Percentiles rank a stretch among this genome's conserved stretches.
Evolutionary conservation across 2,113 vertebrate species (phyloP).

Genomic region (Etheostoma cragini): DNA sequence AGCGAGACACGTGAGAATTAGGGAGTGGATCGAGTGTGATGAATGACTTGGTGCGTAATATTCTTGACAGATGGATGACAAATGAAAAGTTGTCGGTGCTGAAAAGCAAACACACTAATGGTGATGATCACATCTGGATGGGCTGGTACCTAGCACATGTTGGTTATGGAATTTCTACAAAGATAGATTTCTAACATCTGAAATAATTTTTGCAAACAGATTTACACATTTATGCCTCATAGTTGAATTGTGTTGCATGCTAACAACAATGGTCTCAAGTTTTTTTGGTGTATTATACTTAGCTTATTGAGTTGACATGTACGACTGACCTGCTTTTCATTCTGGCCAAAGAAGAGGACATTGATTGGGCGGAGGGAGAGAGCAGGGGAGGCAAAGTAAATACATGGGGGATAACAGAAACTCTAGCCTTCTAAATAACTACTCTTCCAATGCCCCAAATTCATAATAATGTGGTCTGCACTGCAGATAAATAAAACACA

Average conservation of each 20-base stretch:
- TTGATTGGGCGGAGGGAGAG: not conserved
- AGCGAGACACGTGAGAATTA: slow-evolving; percentile 64
- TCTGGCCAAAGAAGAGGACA: slow-evolving; percentile 37
- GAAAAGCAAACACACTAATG: slow-evolving; percentile 63
- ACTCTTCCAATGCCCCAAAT: slow-evolving; percentile 63
- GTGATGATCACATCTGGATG: slow-evolving; percentile 73
- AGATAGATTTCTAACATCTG: slow-evolving; percentile 21
- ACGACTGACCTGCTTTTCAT: slow-evolving; percentile 69
- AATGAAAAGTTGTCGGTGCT: slow-evolving; percentile 68
- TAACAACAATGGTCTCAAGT: slow-evolving; percentile 21
- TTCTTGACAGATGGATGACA: slow-evolving; percentile 74
- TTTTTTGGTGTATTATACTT: slow-evolving; percentile 25
- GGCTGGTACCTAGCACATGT: slow-evolving; percentile 47
- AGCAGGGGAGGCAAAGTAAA: slow-evolving; percentile 31
- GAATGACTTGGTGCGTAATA: slow-evolving; percentile 68
- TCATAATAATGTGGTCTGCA: slow-evolving; percentile 66
- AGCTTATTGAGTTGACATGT: slow-evolving; percentile 58
- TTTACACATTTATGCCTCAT: slow-evolving; percentile 24
- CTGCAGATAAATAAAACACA: slow-evolving; percentile 67
- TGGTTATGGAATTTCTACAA: slow-evolving; percentile 9
- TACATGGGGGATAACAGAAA: slow-evolving; percentile 49
- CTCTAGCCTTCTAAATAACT: slow-evolving; percentile 58
- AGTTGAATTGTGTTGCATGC: slow-evolving; percentile 20
- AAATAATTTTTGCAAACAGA: slow-evolving; percentile 17
- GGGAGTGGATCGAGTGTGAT: slow-evolving; percentile 70